These are phyloP conservation scores for Argyresthia goedartella DNA, from an alignment of 2,888 invertebrate genomes.

Conservation along the genomic window DNA sequence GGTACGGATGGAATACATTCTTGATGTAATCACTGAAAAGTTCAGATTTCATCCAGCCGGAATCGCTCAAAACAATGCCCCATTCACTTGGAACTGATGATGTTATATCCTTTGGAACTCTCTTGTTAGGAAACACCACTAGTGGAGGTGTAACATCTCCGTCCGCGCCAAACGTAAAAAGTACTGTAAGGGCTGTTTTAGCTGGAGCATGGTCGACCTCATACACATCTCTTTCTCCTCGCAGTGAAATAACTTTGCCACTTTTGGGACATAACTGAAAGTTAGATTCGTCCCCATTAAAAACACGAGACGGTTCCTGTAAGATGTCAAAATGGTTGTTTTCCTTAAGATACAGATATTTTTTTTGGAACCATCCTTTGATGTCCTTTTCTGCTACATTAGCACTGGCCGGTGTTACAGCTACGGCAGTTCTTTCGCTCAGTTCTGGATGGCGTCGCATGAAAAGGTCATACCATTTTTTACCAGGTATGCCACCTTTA, in stretches of 20 bases:
- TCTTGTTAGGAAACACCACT: too few species aligned
- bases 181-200: conserved; percentile 27
- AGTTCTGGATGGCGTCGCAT: too few species aligned
- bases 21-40: neutral
- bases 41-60: neutral
- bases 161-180: conserved; percentile 28
- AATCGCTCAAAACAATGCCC: neutral
- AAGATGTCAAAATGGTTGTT: conserved; percentile 18
- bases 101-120: too few species aligned
- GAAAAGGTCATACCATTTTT: too few species aligned
- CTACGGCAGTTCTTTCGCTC: too few species aligned
- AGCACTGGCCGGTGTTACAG: too few species aligned
- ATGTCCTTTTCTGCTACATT: conserved; percentile 1
- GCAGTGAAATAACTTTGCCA: too few species aligned
- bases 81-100: conserved; percentile 15
- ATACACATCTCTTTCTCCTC: conserved; percentile 27
- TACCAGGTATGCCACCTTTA: too few species aligned
- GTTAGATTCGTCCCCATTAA: conserved; percentile 28
- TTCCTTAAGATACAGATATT: conserved; percentile 8
- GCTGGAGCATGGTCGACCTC: conserved; percentile 21
- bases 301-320: conserved; percentile 23
- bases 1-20: neutral
- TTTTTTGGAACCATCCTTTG: neutral
- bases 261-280: conserved; percentile 26
- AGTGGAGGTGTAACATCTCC: conserved; percentile 25